Conservation (phyloP, 2,797 vertebrate species). For the Acrossocheilus fasciatus region DNA sequence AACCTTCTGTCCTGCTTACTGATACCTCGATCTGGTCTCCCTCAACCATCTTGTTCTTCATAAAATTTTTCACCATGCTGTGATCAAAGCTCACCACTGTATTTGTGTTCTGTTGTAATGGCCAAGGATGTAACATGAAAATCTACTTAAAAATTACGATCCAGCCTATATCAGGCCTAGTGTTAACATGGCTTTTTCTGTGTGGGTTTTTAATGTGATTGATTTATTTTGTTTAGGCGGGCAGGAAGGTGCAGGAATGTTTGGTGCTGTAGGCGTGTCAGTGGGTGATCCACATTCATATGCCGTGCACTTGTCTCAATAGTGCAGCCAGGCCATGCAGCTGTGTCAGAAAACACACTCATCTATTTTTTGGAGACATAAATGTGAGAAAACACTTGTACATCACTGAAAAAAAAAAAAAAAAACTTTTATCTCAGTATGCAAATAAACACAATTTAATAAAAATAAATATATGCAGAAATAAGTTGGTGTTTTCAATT, state of each 20-base stretch:
- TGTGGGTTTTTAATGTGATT: slow-evolving; percentile 51
- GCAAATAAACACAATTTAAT: not conserved
- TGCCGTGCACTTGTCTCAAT: slow-evolving; percentile 76
- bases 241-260: slow-evolving; percentile 51
- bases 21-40: slow-evolving; percentile 58
- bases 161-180: slow-evolving; percentile 32
- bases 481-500: not conserved
- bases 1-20: slow-evolving; percentile 63
- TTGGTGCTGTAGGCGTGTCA: slow-evolving; percentile 47
- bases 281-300: slow-evolving; percentile 64
- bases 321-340: slow-evolving; percentile 65
- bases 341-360: slow-evolving; percentile 55
- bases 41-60: slow-evolving; percentile 65
- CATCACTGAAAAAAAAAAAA: not conserved
- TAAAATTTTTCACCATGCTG: slow-evolving; percentile 76
- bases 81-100: slow-evolving; percentile 74
- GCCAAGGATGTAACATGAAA: slow-evolving; percentile 67
- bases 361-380: slow-evolving; percentile 51
- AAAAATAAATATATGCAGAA: not conserved
- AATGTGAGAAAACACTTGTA: slow-evolving; percentile 4
- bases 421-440: not conserved
- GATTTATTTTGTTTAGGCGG: slow-evolving; percentile 58
- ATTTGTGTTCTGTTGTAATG: slow-evolving; percentile 60
- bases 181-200: slow-evolving; percentile 37
- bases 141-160: slow-evolving; percentile 40